These are phyloP conservation scores for Heterohyrax brucei DNA, from an alignment of 2,797 vertebrate species.

Conservation along the genomic window DNA sequence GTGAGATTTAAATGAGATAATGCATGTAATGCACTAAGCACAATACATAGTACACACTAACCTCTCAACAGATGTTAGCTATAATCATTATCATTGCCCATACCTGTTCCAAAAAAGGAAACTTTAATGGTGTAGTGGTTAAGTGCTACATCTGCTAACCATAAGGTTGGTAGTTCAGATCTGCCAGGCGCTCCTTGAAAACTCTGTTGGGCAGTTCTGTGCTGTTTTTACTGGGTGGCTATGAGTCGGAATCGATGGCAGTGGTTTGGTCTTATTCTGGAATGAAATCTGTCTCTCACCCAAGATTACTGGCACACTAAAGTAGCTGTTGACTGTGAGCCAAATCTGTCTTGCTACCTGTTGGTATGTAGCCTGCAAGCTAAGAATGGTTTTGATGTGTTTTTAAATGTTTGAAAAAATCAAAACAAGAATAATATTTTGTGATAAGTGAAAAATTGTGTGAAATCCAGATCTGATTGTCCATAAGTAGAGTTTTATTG, in stretches of 20 bases:
- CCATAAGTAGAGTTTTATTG: neutral
- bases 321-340: constrained; percentile 1
- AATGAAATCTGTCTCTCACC: constrained; percentile 42
- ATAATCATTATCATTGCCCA: neutral
- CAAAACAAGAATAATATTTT: neutral
- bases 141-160: no score
- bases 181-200: no score
- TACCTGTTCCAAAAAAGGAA: no score
- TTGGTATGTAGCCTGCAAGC: neutral
- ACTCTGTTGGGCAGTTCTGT: no score
- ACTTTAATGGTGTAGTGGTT: neutral
- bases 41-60: neutral
- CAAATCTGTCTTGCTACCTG: neutral
- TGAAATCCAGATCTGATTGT: neutral
- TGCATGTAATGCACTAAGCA: neutral
- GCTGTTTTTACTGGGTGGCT: no score
- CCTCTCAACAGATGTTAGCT: neutral
- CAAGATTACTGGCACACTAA: neutral
- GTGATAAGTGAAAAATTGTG: neutral
- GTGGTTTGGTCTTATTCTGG: no score
- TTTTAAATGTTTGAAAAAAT: constrained; percentile 47
- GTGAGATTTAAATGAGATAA: neutral
- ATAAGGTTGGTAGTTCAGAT: no score
- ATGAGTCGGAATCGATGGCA: no score
- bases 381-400: neutral